Percentiles rank a stretch among this genome's conserved stretches.
Evolutionary conservation across 2,888 invertebrate genomes (phyloP).

Genomic region (Steinernema carpocapsae): DNA sequence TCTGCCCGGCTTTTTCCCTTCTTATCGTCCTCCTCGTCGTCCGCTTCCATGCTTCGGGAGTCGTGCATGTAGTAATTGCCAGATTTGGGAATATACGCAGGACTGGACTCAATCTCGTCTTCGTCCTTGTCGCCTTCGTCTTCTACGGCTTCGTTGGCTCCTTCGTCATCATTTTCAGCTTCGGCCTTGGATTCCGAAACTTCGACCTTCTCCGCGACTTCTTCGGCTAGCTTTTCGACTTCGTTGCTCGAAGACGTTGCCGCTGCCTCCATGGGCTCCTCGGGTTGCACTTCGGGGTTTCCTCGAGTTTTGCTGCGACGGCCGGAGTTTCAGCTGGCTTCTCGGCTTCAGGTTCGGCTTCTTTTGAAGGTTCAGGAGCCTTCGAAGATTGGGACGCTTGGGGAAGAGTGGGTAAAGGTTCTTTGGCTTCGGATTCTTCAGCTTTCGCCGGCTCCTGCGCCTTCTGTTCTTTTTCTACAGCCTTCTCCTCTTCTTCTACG

Average conservation of each 20-base stretch:
- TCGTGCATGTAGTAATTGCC: conserved; percentile 54
- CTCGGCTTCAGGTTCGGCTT: background rate
- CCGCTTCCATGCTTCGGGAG: conserved; percentile 37
- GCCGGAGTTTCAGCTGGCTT: background rate
- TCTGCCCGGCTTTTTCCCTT: conserved; percentile 43
- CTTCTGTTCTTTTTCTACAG: background rate
- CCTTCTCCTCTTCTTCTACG: no score
- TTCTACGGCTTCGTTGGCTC: background rate
- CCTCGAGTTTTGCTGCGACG: conserved; percentile 19
- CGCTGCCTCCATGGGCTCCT: background rate
- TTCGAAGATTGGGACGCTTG: background rate
- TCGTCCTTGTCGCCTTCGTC: conserved; percentile 40
- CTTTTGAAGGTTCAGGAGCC: background rate
- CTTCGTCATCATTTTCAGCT: background rate
- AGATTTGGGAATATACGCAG: conserved; percentile 48
- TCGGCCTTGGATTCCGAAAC: background rate
- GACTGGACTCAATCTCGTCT: conserved; percentile 46
- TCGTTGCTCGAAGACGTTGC: background rate
- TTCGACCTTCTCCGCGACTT: conserved; percentile 6
- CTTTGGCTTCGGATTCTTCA: background rate
- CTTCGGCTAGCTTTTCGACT: background rate
- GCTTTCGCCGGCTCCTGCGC: conserved; percentile 26
- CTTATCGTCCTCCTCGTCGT: conserved; percentile 27
- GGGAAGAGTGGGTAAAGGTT: background rate
- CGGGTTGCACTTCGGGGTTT: background rate